Base-by-base conservation (phyloP, 2,888 invertebrate species). In the Sylvicola cinctus region DNA sequence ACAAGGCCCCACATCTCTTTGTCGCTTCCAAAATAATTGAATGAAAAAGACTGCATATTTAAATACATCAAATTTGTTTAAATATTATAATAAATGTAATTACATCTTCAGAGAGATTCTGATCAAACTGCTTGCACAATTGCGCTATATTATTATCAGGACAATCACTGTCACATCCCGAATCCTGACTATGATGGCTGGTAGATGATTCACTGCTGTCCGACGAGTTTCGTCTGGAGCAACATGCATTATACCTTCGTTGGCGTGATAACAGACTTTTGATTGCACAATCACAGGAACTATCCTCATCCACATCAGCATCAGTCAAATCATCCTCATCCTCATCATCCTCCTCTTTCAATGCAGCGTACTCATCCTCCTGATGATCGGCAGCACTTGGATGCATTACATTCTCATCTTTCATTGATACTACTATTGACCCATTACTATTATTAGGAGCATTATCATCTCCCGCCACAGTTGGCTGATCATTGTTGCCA, bases 121-220 rank as follows among this genome's bases (percentile, higher is more conserved):
- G 54, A 41, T 58, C 52, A 40, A 58, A 58, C 46, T 55, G 55
- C 45, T 56, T 56, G 46, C 57, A 58, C 15, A 39, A 23, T 32
- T 39, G 36, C 4, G 34, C 31, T 16, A 39, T 39, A 31, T 36
- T 39, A 31, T 36, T 39, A 34, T 39, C 38, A 2, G 34, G 34
- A 42, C 62, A 62, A 50, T 64, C 65, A 44, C 63, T 63, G 49
- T 63, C 64, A 60, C 64, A 64, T 47, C 65, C 65, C 35, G 64
- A 65, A 58, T 64, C 64, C 20, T 20, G 20, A 8, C 20, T 20
- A 20, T 20, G 20, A 6, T 20, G 20, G 40, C 55, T 58, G 40
- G 63, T 62, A 17, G 38, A 23, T 26, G 36, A 38, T 51, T 63
- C 63, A 29, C 20, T 32, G 25, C 31, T 34, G 20, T 36, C 36